These are phyloP conservation scores for Apomyelois bistriatella DNA, from an alignment of 2,888 invertebrate genomes.

Conservation along the genomic window DNA sequence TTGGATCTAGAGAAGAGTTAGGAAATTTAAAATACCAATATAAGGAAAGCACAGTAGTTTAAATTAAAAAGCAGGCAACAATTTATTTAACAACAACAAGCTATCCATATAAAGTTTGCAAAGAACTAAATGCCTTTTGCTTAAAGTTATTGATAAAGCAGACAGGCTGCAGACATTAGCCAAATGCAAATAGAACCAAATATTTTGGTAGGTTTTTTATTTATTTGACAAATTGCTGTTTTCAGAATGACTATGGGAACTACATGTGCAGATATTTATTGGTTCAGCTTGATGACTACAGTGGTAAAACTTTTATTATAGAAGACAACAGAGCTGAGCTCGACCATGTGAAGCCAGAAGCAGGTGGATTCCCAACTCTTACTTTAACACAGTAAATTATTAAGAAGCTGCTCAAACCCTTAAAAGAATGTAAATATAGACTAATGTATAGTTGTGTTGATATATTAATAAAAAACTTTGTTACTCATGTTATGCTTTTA, in stretches of 20 bases:
- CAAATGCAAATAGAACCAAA: too few species aligned
- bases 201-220: too few species aligned
- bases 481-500: not conserved
- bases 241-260: conserved; percentile 87
- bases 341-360: conserved; percentile 34
- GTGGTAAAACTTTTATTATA: conserved; percentile 86
- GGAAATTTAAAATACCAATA: too few species aligned
- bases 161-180: too few species aligned
- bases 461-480: not conserved
- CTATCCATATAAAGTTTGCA: too few species aligned
- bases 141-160: too few species aligned
- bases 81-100: too few species aligned
- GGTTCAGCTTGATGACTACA: conserved; percentile 89
- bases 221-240: too few species aligned
- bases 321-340: conserved; percentile 85
- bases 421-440: conserved; percentile 27
- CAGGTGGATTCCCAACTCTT: conserved; percentile 47
- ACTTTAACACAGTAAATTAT: conserved; percentile 42
- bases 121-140: too few species aligned
- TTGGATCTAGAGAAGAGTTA: too few species aligned
- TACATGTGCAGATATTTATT: conserved; percentile 91
- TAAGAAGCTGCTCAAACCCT: conserved; percentile 21
- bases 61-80: too few species aligned
- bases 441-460: not conserved
- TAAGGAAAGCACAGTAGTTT: too few species aligned